These are phyloP conservation scores for Formica exsecta DNA, from an alignment of 1,140 invertebrate genomes.

Conservation along the genomic window DNA sequence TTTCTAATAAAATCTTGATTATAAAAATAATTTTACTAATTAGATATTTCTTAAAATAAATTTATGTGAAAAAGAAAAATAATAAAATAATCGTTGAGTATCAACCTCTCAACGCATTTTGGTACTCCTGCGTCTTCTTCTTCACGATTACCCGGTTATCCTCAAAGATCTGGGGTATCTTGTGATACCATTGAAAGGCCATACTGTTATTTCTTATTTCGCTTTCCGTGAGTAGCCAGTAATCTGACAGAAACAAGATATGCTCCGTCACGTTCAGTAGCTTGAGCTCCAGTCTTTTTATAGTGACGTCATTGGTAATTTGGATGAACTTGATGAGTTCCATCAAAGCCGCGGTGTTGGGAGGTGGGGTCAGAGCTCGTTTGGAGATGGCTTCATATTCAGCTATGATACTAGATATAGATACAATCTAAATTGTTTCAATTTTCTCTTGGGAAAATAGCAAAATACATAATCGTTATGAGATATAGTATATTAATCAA, in stretches of 20 bases:
- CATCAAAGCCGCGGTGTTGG: constrained; percentile 94
- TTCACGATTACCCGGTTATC: constrained; percentile 92
- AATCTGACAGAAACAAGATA: constrained; percentile 92
- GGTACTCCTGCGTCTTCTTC: constrained; percentile 95
- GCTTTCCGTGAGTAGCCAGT: constrained; percentile 91
- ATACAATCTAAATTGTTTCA: constrained; percentile 4
- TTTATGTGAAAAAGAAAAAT: background rate
- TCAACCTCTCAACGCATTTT: constrained; percentile 91
- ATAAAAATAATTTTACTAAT: background rate
- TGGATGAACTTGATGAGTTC: constrained; percentile 92
- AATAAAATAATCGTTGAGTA: background rate
- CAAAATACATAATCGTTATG: background rate
- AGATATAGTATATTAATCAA: constrained; percentile 9
- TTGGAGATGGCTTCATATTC: constrained; percentile 94
- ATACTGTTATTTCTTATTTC: constrained; percentile 94
- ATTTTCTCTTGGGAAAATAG: background rate
- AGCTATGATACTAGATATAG: constrained; percentile 89
- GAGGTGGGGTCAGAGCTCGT: constrained; percentile 91
- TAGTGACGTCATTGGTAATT: constrained; percentile 90
- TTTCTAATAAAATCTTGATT: constrained; percentile 1
- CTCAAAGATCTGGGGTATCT: constrained; percentile 92
- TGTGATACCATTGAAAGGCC: constrained; percentile 94
- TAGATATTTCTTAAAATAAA: constrained; percentile 11
- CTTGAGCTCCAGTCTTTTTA: constrained; percentile 92
- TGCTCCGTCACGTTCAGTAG: constrained; percentile 89